phyloP scores from a whole-genome alignment of 2,888 invertebrate species.

The Cryptosula pallasiana region DNA sequence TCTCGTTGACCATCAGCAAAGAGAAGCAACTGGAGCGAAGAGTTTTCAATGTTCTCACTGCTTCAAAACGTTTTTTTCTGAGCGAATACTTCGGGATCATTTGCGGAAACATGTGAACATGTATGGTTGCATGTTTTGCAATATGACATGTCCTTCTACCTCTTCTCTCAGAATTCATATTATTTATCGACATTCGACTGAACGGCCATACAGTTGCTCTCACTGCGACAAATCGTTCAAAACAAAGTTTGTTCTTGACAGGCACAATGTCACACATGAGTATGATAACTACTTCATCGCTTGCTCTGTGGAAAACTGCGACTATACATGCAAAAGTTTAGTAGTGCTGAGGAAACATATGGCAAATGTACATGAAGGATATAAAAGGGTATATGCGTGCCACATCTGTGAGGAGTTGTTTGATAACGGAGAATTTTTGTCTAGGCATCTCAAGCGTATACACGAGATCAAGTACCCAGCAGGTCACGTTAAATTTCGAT shows the following conservation, averaged over 20 bases:
- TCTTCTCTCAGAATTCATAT: constrained; percentile 2
- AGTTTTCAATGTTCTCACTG: constrained; percentile 4
- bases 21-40: neutral
- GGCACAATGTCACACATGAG: neutral
- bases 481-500: constrained; percentile 62
- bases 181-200: constrained; percentile 14
- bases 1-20: neutral
- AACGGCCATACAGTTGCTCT: neutral
- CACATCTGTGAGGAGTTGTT: constrained; percentile 55
- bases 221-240: neutral
- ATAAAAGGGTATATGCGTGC: constrained; percentile 37
- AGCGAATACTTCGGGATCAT: neutral
- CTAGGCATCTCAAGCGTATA: constrained; percentile 54
- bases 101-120: constrained; percentile 18
- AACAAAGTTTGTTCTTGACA: neutral
- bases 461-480: constrained; percentile 57
- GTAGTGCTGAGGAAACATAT: neutral
- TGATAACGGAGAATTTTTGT: constrained; percentile 52
- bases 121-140: constrained; percentile 20
- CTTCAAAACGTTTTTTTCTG: neutral
- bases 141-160: constrained; percentile 7
- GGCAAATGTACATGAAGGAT: neutral
- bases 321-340: neutral
- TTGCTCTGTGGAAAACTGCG: neutral
- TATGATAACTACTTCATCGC: neutral